These are phyloP conservation scores for Netelia inedita DNA, from an alignment of 2,888 invertebrate species.

Conservation along the genomic window DNA sequence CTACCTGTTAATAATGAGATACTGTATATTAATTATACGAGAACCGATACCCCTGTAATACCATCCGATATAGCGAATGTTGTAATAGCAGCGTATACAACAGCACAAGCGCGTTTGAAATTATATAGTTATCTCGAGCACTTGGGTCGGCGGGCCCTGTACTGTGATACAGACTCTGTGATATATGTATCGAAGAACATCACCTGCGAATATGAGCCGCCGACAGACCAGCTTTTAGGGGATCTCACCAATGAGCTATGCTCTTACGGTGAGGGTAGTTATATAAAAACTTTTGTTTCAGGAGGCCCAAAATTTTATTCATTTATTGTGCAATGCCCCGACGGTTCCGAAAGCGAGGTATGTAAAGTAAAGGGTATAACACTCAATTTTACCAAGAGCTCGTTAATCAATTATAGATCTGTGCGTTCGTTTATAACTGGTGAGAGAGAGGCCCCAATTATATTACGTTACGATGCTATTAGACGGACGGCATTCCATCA, in stretches of 20 bases:
- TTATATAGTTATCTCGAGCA: slow-evolving; percentile 78
- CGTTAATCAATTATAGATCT: too few species aligned
- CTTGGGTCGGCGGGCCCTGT: slow-evolving; percentile 76
- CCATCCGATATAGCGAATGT: slow-evolving; percentile 50
- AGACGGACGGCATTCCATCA: not conserved
- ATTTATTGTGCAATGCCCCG: slow-evolving; percentile 42
- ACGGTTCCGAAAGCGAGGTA: too few species aligned
- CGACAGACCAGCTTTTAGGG: too few species aligned
- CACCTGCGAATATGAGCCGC: too few species aligned
- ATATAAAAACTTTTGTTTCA: too few species aligned
- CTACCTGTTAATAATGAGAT: slow-evolving; percentile 66
- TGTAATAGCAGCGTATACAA: too few species aligned
- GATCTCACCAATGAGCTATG: too few species aligned
- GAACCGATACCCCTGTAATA: slow-evolving; percentile 62
- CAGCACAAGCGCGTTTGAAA: slow-evolving; percentile 76
- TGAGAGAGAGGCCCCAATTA: slow-evolving; percentile 32
- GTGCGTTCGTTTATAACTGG: slow-evolving; percentile 23
- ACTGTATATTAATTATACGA: slow-evolving; percentile 70
- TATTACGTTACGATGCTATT: not conserved
- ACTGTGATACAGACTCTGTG: slow-evolving; percentile 76
- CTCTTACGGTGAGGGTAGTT: too few species aligned
- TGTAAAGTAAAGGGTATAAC: too few species aligned
- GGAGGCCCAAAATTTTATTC: slow-evolving; percentile 81
- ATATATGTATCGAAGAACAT: too few species aligned
- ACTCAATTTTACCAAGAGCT: too few species aligned